A percentile compares a stretch with the other conserved stretches of the same genome.
These are phyloP conservation scores for Xenentodon cancila DNA, from an alignment of 2,797 vertebrate genomes.

Conservation along the genomic window DNA sequence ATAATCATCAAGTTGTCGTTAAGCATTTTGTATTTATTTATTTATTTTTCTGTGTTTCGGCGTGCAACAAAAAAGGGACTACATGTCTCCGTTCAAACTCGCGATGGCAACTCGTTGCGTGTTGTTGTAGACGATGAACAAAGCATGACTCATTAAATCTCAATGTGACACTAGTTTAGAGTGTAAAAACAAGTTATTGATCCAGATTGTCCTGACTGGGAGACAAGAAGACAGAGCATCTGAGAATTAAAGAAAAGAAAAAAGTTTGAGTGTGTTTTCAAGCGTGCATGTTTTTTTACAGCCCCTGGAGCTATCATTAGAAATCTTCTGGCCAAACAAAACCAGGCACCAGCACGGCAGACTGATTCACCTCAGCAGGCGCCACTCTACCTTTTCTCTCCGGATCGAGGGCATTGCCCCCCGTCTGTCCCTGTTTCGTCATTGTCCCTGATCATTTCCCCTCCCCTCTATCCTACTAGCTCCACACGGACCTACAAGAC, in stretches of 20 bases:
- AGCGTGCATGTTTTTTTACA: conserved; percentile 18
- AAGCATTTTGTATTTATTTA: no score
- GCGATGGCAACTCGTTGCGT: neutral
- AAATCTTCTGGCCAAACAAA: conserved; percentile 84
- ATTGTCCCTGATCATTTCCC: conserved; percentile 16
- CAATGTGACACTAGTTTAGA: conserved; percentile 5
- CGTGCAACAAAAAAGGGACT: conserved; percentile 4
- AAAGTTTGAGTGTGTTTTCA: conserved; percentile 7
- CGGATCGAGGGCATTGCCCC: conserved; percentile 68
- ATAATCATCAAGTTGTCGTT: neutral
- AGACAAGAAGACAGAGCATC: neutral
- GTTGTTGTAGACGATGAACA: conserved; percentile 16
- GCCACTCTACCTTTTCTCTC: conserved; percentile 64
- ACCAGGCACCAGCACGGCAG: conserved; percentile 75
- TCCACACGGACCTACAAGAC: conserved; percentile 22
- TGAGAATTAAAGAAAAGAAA: neutral
- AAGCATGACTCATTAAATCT: conserved; percentile 28
- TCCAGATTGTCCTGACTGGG: neutral
- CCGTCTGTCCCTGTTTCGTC: conserved; percentile 53
- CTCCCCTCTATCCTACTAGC: conserved; percentile 4
- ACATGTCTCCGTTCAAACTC: neutral
- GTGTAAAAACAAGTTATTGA: neutral
- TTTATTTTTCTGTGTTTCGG: neutral
- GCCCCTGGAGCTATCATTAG: conserved; percentile 68
- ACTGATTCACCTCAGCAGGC: conserved; percentile 76